Evolutionary conservation across 2,797 vertebrate genomes (phyloP).

Genomic region (Crypturellus tataupa): DNA sequence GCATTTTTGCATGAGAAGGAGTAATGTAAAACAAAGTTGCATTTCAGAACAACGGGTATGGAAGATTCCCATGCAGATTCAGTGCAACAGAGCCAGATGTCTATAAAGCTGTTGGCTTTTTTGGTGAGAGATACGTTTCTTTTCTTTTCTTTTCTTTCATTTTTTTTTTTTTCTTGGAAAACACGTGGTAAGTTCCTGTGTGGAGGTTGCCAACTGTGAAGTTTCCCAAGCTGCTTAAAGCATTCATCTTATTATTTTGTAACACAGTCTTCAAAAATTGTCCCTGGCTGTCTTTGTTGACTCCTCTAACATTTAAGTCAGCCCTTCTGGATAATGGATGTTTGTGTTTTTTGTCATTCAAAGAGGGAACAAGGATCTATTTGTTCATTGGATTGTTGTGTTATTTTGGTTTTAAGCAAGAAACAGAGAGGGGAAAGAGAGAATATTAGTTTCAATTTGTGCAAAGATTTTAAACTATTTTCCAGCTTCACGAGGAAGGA

Average conservation of each 20-base stretch:
- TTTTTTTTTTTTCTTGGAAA: constrained; percentile 7
- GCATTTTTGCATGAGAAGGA: fast-evolving
- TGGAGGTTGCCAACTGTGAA: neutral
- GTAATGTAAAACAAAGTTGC: fast-evolving
- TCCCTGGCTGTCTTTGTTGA: neutral
- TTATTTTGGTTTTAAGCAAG: neutral
- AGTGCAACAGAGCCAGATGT: neutral
- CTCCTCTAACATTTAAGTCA: neutral
- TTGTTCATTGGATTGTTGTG: neutral
- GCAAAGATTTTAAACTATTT: neutral
- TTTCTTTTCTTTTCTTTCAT: neutral
- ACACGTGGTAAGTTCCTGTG: neutral
- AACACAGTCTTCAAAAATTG: neutral
- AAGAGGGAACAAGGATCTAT: neutral
- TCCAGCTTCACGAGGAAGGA: neutral
- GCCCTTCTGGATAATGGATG: neutral
- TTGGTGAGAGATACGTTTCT: neutral
- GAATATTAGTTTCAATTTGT: neutral
- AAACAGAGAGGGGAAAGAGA: neutral
- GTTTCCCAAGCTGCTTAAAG: constrained; percentile 21
- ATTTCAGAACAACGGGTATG: neutral
- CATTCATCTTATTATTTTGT: constrained; percentile 19
- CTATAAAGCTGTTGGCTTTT: neutral
- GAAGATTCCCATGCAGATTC: neutral
- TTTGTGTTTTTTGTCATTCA: neutral